A percentile compares a stretch with the other conserved stretches of the same genome.
These are phyloP conservation scores for Propithecus deckenii DNA, from an alignment of 2,797 vertebrate species.

Conservation along the genomic window DNA sequence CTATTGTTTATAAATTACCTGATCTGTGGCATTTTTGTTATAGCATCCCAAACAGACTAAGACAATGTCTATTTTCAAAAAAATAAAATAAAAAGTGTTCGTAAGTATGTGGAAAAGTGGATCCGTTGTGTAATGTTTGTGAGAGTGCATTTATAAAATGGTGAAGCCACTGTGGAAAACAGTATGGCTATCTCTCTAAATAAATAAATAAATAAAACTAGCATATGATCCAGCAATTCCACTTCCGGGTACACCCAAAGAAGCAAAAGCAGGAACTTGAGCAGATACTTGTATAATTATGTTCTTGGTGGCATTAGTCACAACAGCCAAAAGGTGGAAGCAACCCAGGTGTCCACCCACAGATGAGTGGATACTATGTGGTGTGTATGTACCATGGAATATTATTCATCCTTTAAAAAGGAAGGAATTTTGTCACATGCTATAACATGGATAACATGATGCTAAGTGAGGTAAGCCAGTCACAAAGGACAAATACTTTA, in stretches of 20 bases:
- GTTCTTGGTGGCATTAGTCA: not conserved
- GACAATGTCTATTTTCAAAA: not conserved
- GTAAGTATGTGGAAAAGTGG: not conserved
- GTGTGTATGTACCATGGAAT: fast-evolving
- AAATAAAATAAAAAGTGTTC: not conserved
- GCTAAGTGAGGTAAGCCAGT: not conserved
- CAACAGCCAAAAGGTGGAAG: not conserved
- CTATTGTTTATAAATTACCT: not conserved
- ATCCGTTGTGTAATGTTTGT: not conserved
- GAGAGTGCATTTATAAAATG: not conserved
- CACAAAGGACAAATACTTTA: not conserved
- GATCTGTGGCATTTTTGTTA: not conserved
- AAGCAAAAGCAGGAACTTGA: not conserved
- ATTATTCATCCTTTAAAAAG: not conserved
- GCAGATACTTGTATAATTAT: not conserved
- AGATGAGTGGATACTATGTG: not conserved
- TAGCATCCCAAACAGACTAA: not conserved
- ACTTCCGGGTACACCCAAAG: not conserved
- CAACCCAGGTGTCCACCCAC: not conserved
- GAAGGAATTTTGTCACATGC: not conserved
- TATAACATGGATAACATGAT: not conserved
- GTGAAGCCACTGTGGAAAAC: not conserved
- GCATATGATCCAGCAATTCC: not conserved
- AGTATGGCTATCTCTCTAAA: not conserved
- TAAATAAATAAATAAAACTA: not conserved